Base-by-base conservation (phyloP, 2,797 vertebrate genomes). In the Xerus rutilus region DNA sequence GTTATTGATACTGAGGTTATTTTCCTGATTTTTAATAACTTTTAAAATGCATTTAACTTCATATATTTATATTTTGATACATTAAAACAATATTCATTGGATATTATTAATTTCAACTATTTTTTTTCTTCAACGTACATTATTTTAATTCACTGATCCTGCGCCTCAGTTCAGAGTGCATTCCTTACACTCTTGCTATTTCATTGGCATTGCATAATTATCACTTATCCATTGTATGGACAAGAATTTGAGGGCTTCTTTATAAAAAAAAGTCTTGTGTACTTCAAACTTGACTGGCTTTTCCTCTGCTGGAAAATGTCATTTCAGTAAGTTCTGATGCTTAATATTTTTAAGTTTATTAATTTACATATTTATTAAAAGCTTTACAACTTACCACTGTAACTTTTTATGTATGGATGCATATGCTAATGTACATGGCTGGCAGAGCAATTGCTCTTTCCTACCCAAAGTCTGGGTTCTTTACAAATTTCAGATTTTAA, bases 361-460 rank as follows among this genome's bases (percentile, higher is more conserved):
- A 86, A 86, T 89, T 89, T 94, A 47, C 47, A 93, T 67, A 86
- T 91, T 84, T 90, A 89, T 93, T 89, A 74, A 94, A 72, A 45
- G 14, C 5, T 47, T 79, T 39, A n/a, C 28, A 86, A 28, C n/a
- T 3, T n/a, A 13, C 17, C 10, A 54, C 35, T 70, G 10, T 90
- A 32, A 57, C 69, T 85, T 78, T 92, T 81, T 64, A 65, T n/a
- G 10, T 67, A 1, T 54, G 10, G 5, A 4, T 91, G 1, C 25
- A 65, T 76, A 39, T 92, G 21, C 72, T 47, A 77, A 88, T 65
- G 47, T 4, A 17, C 25, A 9, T 83, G 39, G 23, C 35, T 72
- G 13, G 23, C 25, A 69, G 5, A 7, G 20, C 54, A 59, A n/a
- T 64, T 23, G 18, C 7, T 43, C 64, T 76, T 92, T 89, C 17